phyloP scores from a whole-genome alignment of 2,888 invertebrate genomes.

The Scaptomyza flava region DNA sequence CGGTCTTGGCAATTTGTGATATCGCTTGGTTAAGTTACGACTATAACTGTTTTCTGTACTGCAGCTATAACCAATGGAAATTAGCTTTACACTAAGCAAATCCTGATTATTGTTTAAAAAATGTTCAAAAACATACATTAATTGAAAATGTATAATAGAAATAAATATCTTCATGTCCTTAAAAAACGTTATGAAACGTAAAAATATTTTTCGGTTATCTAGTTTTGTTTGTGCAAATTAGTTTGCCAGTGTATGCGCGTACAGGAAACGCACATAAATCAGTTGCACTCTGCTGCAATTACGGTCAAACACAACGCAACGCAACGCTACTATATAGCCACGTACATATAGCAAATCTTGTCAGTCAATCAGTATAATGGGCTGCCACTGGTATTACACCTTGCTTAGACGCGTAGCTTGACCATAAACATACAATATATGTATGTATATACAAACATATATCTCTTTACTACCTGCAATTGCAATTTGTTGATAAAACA shows the following conservation, averaged over 20 bases:
- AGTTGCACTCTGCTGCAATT: constrained; percentile 48
- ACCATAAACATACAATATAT: constrained; percentile 29
- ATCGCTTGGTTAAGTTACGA: constrained; percentile 27
- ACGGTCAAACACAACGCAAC: constrained; percentile 26
- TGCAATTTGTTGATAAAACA: constrained; percentile 55
- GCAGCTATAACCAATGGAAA: constrained; percentile 42
- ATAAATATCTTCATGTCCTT: too few species aligned
- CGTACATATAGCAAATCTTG: constrained; percentile 53
- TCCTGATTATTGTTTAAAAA: too few species aligned
- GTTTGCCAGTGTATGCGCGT: constrained; percentile 3
- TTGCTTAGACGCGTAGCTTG: constrained; percentile 41
- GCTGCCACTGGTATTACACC: constrained; percentile 66
- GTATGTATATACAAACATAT: neutral
- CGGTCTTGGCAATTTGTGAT: constrained; percentile 52
- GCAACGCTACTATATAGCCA: constrained; percentile 8
- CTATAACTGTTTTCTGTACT: constrained; percentile 1
- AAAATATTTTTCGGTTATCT: neutral
- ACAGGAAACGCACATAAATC: constrained; percentile 60
- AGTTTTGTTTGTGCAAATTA: neutral
- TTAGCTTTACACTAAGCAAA: constrained; percentile 18
- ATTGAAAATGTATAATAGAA: too few species aligned
- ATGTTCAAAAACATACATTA: too few species aligned
- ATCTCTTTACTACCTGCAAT: constrained; percentile 29
- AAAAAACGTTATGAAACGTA: too few species aligned
- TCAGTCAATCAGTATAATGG: constrained; percentile 72